Base-by-base conservation (phyloP, 30 jellyfish, hydroid and myxozoan species). In the Aurelia aurita complex sp. Pacific region DNA sequence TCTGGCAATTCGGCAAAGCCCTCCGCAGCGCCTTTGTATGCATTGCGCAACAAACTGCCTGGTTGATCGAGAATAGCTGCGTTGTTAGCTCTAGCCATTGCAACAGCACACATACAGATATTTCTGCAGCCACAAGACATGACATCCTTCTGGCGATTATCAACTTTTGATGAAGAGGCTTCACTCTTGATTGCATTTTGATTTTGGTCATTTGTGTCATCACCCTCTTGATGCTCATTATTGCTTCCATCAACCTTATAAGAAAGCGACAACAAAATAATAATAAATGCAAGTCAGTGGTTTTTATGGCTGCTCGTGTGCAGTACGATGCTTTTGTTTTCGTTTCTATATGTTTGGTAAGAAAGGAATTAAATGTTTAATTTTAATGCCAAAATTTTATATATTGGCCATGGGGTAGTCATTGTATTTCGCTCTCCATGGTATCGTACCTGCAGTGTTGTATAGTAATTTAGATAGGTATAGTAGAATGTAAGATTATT, bases 51-150 rank as follows among this genome's bases (percentile, higher is more conserved):
- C 15, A 13, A 0, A 23, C 18, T 46, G 43, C n/a, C 76, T 14
- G 17, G 54, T 9, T 70, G 62, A 17, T 15, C 32, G 34, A 23
- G 33, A 13, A 70, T 33, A n/a, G 80, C 32, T 16, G 71, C 57
- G 36, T 64, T 60, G 72, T 67, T 59, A 53, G 63, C 71, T 13
- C 81, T 76, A 3, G 88, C 82, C 42, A 60, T 35, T 19, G 80
- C 88, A 23, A 85, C 15, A 13, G 81, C 83, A 38, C 78, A 61
- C 75, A 74, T 85, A 46, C 82, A 73, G 10, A 57, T 55, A 1
- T 35, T n/a, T 53, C 66, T 50, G 46, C 96, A 88, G 1, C 85
- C 88, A 63, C 96, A 88, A 3, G 91, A 43, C 80, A 79, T 79
- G 46, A 32, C 55, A 67, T 36, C 52, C 3, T 17, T 67, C 77